Conservation (phyloP, 92 coral and sea anemone genomes). For the Micromussa lordhowensis region DNA sequence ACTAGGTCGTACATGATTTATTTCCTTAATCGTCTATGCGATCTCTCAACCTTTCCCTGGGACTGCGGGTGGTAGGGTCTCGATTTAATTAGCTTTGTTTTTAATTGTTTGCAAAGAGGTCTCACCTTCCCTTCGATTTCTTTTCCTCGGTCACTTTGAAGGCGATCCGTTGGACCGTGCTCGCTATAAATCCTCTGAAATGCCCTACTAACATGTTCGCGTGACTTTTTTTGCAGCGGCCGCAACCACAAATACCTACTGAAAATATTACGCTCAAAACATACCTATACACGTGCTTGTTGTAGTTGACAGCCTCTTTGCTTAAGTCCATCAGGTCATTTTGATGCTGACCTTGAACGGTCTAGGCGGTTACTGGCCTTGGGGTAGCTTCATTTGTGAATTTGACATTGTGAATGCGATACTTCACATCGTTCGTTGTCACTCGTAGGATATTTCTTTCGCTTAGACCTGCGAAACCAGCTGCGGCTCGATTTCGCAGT, state of each 20-base stretch:
- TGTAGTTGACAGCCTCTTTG: conserved; percentile 42
- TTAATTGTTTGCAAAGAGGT: no score
- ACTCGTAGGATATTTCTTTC: conserved; percentile 51
- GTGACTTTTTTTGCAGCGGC: no score
- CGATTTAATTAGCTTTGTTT: no score
- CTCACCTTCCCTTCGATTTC: no score
- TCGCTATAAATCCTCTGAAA: conserved; percentile 35
- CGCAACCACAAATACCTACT: conserved; percentile 10
- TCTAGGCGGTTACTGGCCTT: conserved; percentile 33
- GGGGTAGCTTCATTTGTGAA: conserved; percentile 47
- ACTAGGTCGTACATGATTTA: no score
- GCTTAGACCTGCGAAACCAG: conserved; percentile 42
- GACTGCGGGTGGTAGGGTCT: no score
- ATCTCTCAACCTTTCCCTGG: no score
- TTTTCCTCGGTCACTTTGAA: no score
- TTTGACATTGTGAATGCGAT: conserved; percentile 52
- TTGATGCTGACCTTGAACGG: conserved; percentile 43
- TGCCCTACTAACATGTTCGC: conserved; percentile 1
- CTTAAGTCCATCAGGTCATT: conserved; percentile 37
- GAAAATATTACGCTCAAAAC: conserved; percentile 38
- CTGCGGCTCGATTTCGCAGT: conserved; percentile 52
- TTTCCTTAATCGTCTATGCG: no score
- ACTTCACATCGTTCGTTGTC: conserved; percentile 40
- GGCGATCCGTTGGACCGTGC: conserved; percentile 58
- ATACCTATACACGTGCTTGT: conserved; percentile 28